A percentile compares a stretch with the other conserved stretches of the same genome.
Evolutionary conservation across 2,113 vertebrate species (phyloP).

Genomic region (Cnemophilus loriae): DNA sequence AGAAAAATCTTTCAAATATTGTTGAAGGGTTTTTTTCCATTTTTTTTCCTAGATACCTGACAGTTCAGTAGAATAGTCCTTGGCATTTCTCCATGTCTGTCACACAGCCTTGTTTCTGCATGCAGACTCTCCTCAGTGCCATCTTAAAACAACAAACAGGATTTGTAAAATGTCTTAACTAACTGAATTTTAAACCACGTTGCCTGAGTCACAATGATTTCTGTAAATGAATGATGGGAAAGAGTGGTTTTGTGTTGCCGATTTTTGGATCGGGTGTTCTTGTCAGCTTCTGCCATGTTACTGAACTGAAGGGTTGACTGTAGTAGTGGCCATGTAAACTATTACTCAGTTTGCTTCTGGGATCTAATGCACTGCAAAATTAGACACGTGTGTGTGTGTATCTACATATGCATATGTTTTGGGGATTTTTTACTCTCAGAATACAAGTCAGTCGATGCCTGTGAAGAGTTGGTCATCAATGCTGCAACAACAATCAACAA

Average conservation of each 20-base stretch:
- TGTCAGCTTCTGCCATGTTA: not conserved
- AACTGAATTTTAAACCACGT: not conserved
- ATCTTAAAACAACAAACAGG: not conserved
- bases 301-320: not conserved
- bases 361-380: not conserved
- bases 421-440: conserved; percentile 64
- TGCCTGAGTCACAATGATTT: not conserved
- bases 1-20: not conserved
- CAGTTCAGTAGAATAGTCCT: not conserved
- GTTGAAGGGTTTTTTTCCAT: not conserved
- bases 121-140: not conserved
- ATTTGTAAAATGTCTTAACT: not conserved
- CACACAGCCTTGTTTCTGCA: not conserved
- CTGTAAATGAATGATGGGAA: not conserved
- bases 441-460: conserved; percentile 77
- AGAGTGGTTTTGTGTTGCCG: not conserved
- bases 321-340: not conserved
- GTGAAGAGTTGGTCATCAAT: conserved; percentile 87
- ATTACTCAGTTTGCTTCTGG: not conserved
- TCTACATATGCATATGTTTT: not conserved
- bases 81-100: not conserved
- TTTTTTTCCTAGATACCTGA: not conserved
- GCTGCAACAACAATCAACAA: conserved; percentile 86
- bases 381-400: not conserved
- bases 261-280: not conserved